Percentiles rank a stretch among this genome's conserved stretches.
Conservation (phyloP, 2,888 invertebrate species). For the Hoplodrina blanda region DNA sequence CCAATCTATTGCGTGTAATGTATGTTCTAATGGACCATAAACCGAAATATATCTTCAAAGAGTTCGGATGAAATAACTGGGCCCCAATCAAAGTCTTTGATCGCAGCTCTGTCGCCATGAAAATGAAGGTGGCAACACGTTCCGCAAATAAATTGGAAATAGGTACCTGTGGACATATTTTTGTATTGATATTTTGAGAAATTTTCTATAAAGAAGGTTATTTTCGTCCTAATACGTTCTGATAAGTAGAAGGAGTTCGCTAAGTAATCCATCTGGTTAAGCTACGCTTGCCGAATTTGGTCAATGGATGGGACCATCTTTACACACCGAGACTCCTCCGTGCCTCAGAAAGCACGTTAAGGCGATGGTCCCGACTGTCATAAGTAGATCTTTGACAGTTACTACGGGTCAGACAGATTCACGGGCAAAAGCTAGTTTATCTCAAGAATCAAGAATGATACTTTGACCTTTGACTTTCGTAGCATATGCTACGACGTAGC, state of each 20-base stretch:
- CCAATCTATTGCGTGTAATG: conserved; percentile 39
- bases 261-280: too few species aligned
- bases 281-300: too few species aligned
- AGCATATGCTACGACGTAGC: conserved; percentile 33
- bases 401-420: too few species aligned
- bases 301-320: too few species aligned
- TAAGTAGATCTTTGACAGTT: too few species aligned
- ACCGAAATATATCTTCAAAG: conserved; percentile 43
- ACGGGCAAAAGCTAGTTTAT: too few species aligned
- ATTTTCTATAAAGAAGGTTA: background rate
- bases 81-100: conserved; percentile 37
- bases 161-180: conserved; percentile 15
- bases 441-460: background rate
- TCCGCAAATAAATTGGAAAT: conserved; percentile 25
- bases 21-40: conserved; percentile 33
- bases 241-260: too few species aligned
- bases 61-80: conserved; percentile 24
- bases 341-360: too few species aligned
- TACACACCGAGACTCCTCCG: too few species aligned
- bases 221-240: background rate
- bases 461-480: background rate
- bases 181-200: conserved; percentile 14
- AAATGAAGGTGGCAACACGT: conserved; percentile 26
- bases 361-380: too few species aligned
- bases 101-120: conserved; percentile 29